A percentile compares a stretch with the other conserved stretches of the same genome.
Conservation (phyloP, 2,113 vertebrate genomes). For the Thalassarche chlororhynchos region DNA sequence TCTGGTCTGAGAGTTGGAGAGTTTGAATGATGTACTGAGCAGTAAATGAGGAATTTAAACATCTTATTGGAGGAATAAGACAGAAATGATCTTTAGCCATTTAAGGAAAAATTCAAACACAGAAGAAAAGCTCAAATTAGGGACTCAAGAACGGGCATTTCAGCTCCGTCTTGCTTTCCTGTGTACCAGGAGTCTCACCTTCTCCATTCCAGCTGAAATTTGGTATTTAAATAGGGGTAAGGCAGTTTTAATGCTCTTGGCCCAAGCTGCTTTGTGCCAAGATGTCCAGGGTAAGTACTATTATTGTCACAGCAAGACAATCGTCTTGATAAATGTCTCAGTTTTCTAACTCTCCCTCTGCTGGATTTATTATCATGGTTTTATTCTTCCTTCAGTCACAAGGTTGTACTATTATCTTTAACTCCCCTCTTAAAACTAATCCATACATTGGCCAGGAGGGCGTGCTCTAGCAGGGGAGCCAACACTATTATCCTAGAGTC, state of each 20-base stretch:
- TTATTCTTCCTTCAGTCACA: neutral
- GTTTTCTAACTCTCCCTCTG: neutral
- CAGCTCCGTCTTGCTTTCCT: neutral
- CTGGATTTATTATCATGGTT: conserved; percentile 9
- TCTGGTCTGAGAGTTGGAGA: neutral
- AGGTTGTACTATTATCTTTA: conserved; percentile 15
- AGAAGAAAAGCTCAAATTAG: neutral
- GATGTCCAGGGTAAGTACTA: neutral
- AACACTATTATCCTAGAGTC: neutral
- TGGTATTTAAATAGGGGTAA: neutral
- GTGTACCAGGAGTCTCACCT: neutral
- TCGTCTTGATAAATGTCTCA: neutral
- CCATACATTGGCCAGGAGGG: conserved; percentile 45
- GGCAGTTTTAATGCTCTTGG: neutral
- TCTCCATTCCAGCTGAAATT: neutral
- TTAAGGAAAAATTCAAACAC: neutral
- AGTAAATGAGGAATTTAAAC: neutral
- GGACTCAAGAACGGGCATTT: neutral
- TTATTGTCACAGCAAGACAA: neutral
- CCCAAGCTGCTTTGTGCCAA: neutral
- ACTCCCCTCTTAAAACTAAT: neutral
- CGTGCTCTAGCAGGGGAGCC: conserved; percentile 32
- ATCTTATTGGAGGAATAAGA: neutral
- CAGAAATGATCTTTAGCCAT: neutral
- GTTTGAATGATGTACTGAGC: neutral